Percentiles rank a stretch among this genome's conserved stretches.
These are phyloP conservation scores for Philopedon plagiatum DNA, from an alignment of 2,888 invertebrate genomes.

Conservation along the genomic window DNA sequence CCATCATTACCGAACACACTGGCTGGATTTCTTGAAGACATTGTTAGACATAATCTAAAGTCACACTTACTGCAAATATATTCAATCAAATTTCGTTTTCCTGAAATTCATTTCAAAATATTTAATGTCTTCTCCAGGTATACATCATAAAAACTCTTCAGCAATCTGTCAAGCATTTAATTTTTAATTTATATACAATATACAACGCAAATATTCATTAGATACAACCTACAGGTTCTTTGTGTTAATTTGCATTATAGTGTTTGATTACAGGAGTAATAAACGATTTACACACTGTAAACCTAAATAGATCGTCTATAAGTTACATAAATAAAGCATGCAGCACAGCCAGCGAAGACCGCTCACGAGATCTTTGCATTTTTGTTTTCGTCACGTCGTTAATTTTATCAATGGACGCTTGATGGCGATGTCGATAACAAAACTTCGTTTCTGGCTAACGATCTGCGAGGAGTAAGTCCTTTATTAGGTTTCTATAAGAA, in stretches of 20 bases:
- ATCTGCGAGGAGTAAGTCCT: no score
- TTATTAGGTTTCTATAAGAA: no score
- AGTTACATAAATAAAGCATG: neutral
- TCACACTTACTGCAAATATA: no score
- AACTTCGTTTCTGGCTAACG: no score
- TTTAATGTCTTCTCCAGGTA: neutral
- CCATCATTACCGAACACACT: no score
- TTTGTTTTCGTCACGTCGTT: neutral
- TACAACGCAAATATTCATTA: neutral
- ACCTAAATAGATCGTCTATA: neutral
- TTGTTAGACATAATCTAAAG: no score
- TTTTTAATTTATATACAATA: constrained; percentile 10
- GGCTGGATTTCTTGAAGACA: no score
- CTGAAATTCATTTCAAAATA: neutral
- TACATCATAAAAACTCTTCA: neutral
- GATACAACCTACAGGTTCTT: neutral
- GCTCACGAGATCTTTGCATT: neutral
- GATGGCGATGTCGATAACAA: no score
- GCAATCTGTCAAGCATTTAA: neutral
- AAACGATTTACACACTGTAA: neutral
- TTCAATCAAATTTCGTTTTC: no score
- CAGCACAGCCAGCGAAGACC: neutral
- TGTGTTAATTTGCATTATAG: neutral
- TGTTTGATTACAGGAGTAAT: neutral
- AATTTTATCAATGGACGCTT: no score